Evolutionary conservation across 2,888 invertebrate genomes (phyloP), one percentile per base, ranked within the genome.

Genomic region (Rambutsinella grinnellia): DNA sequence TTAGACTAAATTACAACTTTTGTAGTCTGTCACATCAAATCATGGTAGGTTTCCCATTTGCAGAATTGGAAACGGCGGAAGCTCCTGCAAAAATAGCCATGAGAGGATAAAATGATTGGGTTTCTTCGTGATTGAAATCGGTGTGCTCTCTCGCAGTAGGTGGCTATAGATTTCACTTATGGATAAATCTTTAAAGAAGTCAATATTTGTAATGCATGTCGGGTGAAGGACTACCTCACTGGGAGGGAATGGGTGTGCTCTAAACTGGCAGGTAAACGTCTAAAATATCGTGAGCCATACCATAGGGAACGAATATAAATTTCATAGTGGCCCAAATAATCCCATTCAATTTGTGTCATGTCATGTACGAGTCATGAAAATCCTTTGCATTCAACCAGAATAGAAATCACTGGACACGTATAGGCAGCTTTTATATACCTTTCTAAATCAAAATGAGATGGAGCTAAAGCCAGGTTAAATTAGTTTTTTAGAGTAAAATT

Each of bases 281-380:
- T 36, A 13, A 36, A 36, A 36, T 49, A 49, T 49, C n/a, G n/a
- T n/a, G n/a, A 17, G 49, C 5, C 49, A 49, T 3, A 49, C 49
- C 63, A 21, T 51, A 23, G 53, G 3, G 8, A 65, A 51, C 0
- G 19, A n/a, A 28, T 24, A 23, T 53, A 63, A 63, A 65, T 65
- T 36, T 13, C 5, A 54, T 19, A 3, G 23, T 54, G 23, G 3
- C 21, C 28, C 6, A 17, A 28, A 65, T 36, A 36, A 65, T 49
- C 49, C 63, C 23, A 51, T 65, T 54, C 63, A 65, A 53, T 65
- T 65, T 65, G 63, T 54, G 63, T 65, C 53, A 17, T 65, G 63
- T 65, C 36, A 24, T 65, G 53, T 13, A 53, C 3, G 13, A 36
- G 36, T 36, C 36, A 36, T 36, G 36, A 36, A 36, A 36, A 36